Conservation (phyloP, 2,888 invertebrate species). For the Ceratothoa steindachneri region DNA sequence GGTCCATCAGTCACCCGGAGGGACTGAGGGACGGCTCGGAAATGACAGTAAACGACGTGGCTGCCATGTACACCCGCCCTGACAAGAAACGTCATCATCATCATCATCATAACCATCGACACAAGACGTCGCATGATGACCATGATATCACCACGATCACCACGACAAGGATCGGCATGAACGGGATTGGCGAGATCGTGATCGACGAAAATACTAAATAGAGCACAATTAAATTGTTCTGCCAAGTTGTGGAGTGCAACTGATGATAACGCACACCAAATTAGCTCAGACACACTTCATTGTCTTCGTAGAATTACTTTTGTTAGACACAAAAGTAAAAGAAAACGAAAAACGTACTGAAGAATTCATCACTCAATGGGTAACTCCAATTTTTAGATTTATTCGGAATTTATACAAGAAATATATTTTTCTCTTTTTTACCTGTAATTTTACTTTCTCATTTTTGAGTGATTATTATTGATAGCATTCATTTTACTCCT, state of each 20-base stretch:
- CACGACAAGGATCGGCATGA: conserved; percentile 17
- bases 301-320: too few species aligned
- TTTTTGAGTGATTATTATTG: too few species aligned
- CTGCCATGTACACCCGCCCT: conserved; percentile 50
- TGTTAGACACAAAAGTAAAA: too few species aligned
- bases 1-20: conserved; percentile 50
- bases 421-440: too few species aligned
- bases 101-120: conserved; percentile 66
- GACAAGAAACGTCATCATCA: conserved; percentile 70
- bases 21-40: conserved; percentile 53
- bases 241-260: too few species aligned
- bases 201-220: conserved; percentile 31
- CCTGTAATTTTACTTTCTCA: too few species aligned
- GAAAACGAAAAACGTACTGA: too few species aligned
- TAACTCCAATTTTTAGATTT: too few species aligned
- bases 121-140: conserved; percentile 48
- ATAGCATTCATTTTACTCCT: too few species aligned
- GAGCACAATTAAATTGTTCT: background rate
- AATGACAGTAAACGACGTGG: conserved; percentile 53
- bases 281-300: background rate
- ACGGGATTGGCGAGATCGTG: conserved; percentile 31
- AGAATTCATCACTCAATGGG: too few species aligned
- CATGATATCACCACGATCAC: conserved; percentile 14
- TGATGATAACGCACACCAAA: background rate
- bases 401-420: too few species aligned